A percentile compares a stretch with the other conserved stretches of the same genome.
These are phyloP conservation scores for Nomada flava DNA, from an alignment of 2,888 invertebrate species.

Conservation along the genomic window DNA sequence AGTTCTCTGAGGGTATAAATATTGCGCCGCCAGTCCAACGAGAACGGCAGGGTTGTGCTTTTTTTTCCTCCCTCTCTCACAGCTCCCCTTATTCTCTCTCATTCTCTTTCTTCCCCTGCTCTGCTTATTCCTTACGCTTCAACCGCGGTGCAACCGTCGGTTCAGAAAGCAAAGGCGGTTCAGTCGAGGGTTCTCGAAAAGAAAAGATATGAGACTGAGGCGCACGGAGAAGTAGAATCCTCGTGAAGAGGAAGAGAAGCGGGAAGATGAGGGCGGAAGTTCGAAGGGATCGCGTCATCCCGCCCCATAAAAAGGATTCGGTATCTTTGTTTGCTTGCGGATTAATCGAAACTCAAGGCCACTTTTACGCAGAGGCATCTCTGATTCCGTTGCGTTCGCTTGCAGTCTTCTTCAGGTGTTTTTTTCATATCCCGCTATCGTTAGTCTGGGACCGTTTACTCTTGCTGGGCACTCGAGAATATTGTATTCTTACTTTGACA, in stretches of 20 bases:
- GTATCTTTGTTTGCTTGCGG: slow-evolving; percentile 67
- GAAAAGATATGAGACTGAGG: slow-evolving; percentile 55
- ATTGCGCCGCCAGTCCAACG: slow-evolving; percentile 40
- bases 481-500: not conserved
- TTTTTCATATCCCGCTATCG: slow-evolving; percentile 25
- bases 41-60: not conserved
- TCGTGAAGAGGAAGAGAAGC: not conserved
- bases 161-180: slow-evolving; percentile 56
- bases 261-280: not conserved
- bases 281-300: slow-evolving; percentile 29
- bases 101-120: not conserved
- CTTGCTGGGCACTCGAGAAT: slow-evolving; percentile 6
- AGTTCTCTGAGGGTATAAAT: slow-evolving; percentile 47
- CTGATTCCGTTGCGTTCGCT: slow-evolving; percentile 32
- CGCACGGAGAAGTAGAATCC: slow-evolving; percentile 15
- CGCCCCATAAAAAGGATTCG: slow-evolving; percentile 64
- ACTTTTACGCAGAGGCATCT: slow-evolving; percentile 58
- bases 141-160: slow-evolving; percentile 11
- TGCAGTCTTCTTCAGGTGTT: not conserved
- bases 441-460: not conserved
- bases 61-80: not conserved
- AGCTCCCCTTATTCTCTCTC: not conserved
- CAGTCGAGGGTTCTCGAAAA: slow-evolving; percentile 54
- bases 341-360: slow-evolving; percentile 65
- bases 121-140: not conserved